Conservation (phyloP, 2,797 vertebrate genomes). For the Buphagus erythrorhynchus region DNA sequence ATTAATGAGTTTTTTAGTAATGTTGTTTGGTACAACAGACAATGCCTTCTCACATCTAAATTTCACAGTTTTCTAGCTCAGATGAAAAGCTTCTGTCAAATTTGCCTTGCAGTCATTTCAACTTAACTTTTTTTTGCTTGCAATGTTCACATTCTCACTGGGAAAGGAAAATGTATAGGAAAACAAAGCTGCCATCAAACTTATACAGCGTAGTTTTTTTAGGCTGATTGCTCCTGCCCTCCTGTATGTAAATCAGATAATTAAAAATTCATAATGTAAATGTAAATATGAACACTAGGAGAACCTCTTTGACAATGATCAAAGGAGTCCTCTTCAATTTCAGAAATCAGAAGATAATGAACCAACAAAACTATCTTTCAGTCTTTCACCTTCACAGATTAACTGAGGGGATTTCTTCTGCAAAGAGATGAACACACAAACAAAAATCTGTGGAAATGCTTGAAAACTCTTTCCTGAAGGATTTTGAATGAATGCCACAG, state of each 20-base stretch:
- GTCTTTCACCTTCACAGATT: neutral
- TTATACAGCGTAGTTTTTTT: neutral
- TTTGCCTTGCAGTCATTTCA: neutral
- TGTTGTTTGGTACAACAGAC: neutral
- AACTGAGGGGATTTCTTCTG: neutral
- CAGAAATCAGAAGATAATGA: neutral
- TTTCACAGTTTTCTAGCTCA: neutral
- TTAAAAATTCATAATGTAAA: neutral
- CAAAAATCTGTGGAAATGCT: neutral
- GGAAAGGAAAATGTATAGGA: neutral
- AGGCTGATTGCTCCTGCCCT: neutral
- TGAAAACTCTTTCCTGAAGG: neutral
- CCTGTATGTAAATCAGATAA: neutral
- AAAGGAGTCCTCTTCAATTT: neutral
- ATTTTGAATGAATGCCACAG: neutral
- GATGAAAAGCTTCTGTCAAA: neutral
- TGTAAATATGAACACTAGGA: neutral
- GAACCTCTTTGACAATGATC: neutral
- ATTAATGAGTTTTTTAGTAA: neutral
- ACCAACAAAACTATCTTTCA: neutral
- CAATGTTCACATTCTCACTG: neutral
- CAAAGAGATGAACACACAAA: neutral
- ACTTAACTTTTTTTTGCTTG: neutral
- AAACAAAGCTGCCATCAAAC: neutral
- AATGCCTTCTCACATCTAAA: neutral